Evolutionary conservation across 2,888 invertebrate genomes (phyloP), one percentile per base, ranked within the genome.

Genomic region (Leucoptera coffeella): DNA sequence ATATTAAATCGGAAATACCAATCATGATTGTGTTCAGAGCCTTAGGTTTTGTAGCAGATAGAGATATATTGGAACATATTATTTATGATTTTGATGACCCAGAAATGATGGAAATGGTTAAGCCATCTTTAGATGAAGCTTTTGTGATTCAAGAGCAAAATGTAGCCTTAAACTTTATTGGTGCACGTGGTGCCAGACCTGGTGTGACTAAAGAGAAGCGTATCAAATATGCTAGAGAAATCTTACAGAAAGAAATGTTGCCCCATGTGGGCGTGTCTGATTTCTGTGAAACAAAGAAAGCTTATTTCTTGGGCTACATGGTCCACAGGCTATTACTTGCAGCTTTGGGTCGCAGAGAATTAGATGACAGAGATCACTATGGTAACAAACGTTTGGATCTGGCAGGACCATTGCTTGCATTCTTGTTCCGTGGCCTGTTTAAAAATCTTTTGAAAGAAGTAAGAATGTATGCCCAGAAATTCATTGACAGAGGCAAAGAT

Each of bases 91-190:
- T 99, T 65, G 96, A 99, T 59, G 99, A 99, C 64, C 97, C 95
- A 5, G 99, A 99, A 74, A 97, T 99, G 96, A 99, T 99, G 97
- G 99, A 99, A 78, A 97, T 99, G 96, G 96, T 95, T 0, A 99
- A 99, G 55, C 99, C 99, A 1, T 97, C 97, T 0, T 65, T 99
- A 29, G 99, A 99, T 62, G 99, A 99, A 69, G 99, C 99, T 22
- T 99, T 99, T 61, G 97, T 97, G 0, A 94, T 99, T 39, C 97
- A 99, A 64, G 99, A 99, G 52, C 99, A 99, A 57, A 95, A 90
- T 69, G 95, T 99, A 3, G 99, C 99, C 0, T 71, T 99, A 11
- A 99, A 96, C 62, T 99, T 99, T 44, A 99, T 99, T 45, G 99
- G 99, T 36, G 84, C 95, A 7, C 82, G 99, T 57, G 97, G 99